Conservation (phyloP, 2,888 invertebrate genomes). For the Phalangium opilio region DNA sequence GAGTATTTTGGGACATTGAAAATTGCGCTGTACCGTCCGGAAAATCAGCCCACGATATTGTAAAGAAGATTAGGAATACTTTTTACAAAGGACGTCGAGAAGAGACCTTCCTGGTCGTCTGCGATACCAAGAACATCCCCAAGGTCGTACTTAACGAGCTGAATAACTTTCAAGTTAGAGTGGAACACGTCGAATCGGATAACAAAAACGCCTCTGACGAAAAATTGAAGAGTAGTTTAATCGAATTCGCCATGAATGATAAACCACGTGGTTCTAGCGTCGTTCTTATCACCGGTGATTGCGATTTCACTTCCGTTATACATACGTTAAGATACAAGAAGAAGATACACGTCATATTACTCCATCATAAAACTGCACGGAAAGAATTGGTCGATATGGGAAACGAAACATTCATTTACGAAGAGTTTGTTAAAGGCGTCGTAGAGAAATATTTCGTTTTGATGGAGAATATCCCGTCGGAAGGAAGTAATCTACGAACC, state of each 20-base stretch:
- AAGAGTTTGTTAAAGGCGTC: conserved; percentile 9
- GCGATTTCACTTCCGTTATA: conserved; percentile 12
- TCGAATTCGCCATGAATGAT: conserved; percentile 65
- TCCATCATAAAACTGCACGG: conserved; percentile 10
- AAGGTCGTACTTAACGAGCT: conserved; percentile 58
- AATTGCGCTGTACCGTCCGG: conserved; percentile 73
- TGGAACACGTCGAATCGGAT: conserved; percentile 55
- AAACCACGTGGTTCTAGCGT: conserved; percentile 36
- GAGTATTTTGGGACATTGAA: conserved; percentile 87
- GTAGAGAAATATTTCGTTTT: conserved; percentile 1
- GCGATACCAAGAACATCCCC: conserved; percentile 68
- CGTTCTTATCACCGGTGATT: conserved; percentile 27
- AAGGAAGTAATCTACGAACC: not conserved
- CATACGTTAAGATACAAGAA: conserved; percentile 11
- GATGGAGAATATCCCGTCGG: too few species aligned
- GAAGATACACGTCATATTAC: conserved; percentile 13
- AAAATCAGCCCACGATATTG: conserved; percentile 61
- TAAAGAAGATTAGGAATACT: conserved; percentile 43
- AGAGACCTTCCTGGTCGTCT: conserved; percentile 74
- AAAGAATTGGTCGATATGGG: conserved; percentile 10
- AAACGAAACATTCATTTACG: conserved; percentile 7
- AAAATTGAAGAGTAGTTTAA: conserved; percentile 57
- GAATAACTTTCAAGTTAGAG: conserved; percentile 67
- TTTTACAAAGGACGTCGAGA: conserved; percentile 51
- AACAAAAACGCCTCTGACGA: conserved; percentile 74